Evolutionary conservation across 2,888 invertebrate species (phyloP).

Genomic region (Cyrtodaria siliqua): DNA sequence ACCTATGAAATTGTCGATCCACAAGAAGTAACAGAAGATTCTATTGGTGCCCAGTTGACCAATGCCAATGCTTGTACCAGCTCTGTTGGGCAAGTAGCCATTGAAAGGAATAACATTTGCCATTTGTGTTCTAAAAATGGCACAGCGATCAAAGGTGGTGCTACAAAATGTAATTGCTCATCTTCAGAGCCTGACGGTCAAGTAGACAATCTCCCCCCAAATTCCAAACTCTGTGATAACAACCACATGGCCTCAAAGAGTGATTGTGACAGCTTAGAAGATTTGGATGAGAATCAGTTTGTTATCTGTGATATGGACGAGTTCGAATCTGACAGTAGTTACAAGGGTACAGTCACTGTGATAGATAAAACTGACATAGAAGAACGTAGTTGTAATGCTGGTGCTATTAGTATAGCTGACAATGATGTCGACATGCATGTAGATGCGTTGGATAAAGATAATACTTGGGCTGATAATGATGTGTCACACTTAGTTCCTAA

Average conservation of each 20-base stretch:
- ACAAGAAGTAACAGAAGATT: slow-evolving; percentile 12
- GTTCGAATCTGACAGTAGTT: not conserved
- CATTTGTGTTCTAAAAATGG: too few relatives aligned
- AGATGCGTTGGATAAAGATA: too few relatives aligned
- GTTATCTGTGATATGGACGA: slow-evolving; percentile 35
- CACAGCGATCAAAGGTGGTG: too few relatives aligned
- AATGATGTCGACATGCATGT: not conserved
- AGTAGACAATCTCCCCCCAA: not conserved
- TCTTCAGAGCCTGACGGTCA: not conserved
- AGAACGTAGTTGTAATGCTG: too few relatives aligned
- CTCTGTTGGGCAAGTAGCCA: not conserved
- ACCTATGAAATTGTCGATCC: slow-evolving; percentile 51
- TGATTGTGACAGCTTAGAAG: slow-evolving; percentile 42
- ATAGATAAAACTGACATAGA: not conserved
- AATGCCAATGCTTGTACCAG: slow-evolving; percentile 7
- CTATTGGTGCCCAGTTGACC: slow-evolving; percentile 16
- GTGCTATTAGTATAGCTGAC: too few relatives aligned
- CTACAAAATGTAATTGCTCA: too few relatives aligned
- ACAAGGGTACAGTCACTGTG: slow-evolving; percentile 20
- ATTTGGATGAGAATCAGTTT: slow-evolving; percentile 40
- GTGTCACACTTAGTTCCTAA: too few relatives aligned
- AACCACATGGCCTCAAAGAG: too few relatives aligned
- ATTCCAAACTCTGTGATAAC: too few relatives aligned
- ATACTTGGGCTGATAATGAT: too few relatives aligned
- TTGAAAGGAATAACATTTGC: too few relatives aligned